Conservation (phyloP, 2,888 invertebrate species). For the Alcis repandata region DNA sequence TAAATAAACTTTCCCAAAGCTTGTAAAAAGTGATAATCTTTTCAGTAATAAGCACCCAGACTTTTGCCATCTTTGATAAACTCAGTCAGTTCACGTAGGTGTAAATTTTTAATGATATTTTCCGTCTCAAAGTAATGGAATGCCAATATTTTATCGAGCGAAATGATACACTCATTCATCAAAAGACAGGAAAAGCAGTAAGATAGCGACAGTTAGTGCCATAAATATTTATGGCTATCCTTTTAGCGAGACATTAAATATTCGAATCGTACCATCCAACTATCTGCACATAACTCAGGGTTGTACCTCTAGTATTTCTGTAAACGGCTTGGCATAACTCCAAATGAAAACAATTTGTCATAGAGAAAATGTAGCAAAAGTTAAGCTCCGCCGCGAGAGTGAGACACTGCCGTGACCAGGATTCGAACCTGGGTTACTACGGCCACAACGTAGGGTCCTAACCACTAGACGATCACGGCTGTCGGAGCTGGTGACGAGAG, state of each 20-base stretch:
- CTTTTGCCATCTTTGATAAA: no score
- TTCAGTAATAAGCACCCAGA: no score
- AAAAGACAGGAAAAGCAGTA: conserved; percentile 14
- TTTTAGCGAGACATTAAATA: conserved; percentile 37
- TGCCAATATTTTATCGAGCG: not conserved
- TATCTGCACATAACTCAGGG: conserved; percentile 36
- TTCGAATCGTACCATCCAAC: conserved; percentile 37
- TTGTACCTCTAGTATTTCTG: conserved; percentile 30
- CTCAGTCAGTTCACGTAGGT: no score
- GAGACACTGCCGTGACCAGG: conserved; percentile 84
- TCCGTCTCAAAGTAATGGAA: not conserved
- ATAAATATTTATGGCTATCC: conserved; percentile 30
- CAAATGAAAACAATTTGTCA: conserved; percentile 31
- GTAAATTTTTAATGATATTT: not conserved
- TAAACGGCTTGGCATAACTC: conserved; percentile 39
- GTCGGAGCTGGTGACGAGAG: conserved; percentile 42
- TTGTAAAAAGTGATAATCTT: no score
- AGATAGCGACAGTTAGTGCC: conserved; percentile 10
- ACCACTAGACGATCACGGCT: conserved; percentile 90
- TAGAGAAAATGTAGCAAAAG: conserved; percentile 29
- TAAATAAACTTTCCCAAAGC: no score
- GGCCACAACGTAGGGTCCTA: conserved; percentile 93
- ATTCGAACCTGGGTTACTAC: conserved; percentile 92
- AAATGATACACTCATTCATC: conserved; percentile 1
- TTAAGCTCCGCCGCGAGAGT: conserved; percentile 59